Evolutionary conservation across 2,113 vertebrate species (phyloP).

Genomic region (Propithecus coquereli): DNA sequence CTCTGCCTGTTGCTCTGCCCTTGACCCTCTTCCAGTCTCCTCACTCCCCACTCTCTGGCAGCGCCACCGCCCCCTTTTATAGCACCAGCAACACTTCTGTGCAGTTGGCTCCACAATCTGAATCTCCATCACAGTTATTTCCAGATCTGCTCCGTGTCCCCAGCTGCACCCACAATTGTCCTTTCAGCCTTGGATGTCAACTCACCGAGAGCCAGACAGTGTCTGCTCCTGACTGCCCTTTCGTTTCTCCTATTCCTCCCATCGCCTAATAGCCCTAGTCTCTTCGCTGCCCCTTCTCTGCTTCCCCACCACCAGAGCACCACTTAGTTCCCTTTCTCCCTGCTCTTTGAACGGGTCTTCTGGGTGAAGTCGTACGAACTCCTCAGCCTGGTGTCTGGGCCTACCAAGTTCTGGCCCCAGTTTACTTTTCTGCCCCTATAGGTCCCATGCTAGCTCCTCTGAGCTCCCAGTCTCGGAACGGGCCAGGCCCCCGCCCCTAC

Average conservation of each 20-base stretch:
- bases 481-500: not conserved
- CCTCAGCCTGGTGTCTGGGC: not conserved
- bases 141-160: not conserved
- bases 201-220: not conserved
- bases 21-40: not conserved
- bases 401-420: not conserved
- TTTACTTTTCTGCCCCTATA: not conserved
- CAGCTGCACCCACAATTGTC: not conserved
- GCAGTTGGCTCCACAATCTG: not conserved
- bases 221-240: not conserved
- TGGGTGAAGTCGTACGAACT: not conserved
- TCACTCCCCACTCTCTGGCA: not conserved
- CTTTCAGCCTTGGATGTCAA: not conserved
- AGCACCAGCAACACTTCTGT: not conserved
- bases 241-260: not conserved
- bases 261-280: not conserved
- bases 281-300: not conserved
- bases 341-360: not conserved
- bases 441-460: not conserved
- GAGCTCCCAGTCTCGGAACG: not conserved
- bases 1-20: not conserved
- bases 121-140: not conserved
- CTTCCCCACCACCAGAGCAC: not conserved
- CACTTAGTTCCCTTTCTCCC: not conserved
- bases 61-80: accelerated